These are phyloP conservation scores for Erpobdella octoculata DNA, from an alignment of 2,888 invertebrate genomes.

Conservation along the genomic window DNA sequence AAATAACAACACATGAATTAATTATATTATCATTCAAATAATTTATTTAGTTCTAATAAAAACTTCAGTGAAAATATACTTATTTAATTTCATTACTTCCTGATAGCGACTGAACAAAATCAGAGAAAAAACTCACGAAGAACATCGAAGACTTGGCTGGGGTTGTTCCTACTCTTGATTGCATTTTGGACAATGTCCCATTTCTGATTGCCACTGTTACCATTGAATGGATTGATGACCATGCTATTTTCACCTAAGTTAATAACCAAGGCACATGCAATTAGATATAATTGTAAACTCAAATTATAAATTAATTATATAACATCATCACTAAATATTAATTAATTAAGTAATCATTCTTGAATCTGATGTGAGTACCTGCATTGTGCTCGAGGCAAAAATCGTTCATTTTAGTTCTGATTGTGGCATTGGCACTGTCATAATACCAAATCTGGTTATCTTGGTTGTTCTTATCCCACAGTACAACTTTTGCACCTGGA, in stretches of 20 bases:
- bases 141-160: slow-evolving; percentile 28
- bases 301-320: neutral
- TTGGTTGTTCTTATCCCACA: slow-evolving; percentile 29
- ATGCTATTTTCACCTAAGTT: neutral
- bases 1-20: too few species aligned
- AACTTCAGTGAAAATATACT: too few species aligned
- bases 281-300: neutral
- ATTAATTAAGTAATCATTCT: neutral
- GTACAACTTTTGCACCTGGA: slow-evolving; percentile 28
- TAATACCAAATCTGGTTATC: slow-evolving; percentile 34
- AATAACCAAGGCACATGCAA: too few species aligned
- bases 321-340: neutral
- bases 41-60: too few species aligned
- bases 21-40: too few species aligned
- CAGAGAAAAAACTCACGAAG: slow-evolving; percentile 19
- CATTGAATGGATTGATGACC: slow-evolving; percentile 5
- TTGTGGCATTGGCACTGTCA: slow-evolving; percentile 30
- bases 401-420: slow-evolving; percentile 28
- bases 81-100: too few species aligned
- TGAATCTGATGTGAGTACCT: neutral
- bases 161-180: slow-evolving; percentile 26
- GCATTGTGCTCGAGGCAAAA: slow-evolving; percentile 29
- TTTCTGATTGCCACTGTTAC: slow-evolving; percentile 24
- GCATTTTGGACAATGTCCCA: slow-evolving; percentile 22
- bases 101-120: too few species aligned